Conservation (phyloP, 2,888 invertebrate species). For the Ophion ventricosus region DNA sequence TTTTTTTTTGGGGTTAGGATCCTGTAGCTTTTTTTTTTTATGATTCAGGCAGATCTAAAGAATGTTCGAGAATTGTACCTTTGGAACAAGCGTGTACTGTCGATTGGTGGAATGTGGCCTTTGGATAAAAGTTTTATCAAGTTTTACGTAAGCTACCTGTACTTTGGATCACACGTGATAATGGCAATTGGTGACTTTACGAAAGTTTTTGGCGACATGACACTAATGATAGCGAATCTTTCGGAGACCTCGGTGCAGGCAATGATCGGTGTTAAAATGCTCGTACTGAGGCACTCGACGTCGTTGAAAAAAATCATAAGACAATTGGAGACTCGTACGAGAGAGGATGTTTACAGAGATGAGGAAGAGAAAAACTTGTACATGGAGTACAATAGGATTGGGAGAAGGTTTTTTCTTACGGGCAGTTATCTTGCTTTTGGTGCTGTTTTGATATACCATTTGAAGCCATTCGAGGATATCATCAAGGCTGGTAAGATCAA, state of each 20-base stretch:
- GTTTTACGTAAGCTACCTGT: slow-evolving; percentile 45
- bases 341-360: slow-evolving; percentile 31
- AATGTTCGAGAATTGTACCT: slow-evolving; percentile 32
- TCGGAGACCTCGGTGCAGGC: slow-evolving; percentile 42
- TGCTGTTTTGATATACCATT: slow-evolving; percentile 20
- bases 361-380: slow-evolving; percentile 36
- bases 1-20: neutral
- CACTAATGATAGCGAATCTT: slow-evolving; percentile 56
- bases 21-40: neutral
- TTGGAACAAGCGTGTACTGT: slow-evolving; percentile 47
- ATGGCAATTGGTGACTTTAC: slow-evolving; percentile 51
- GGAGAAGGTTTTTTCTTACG: slow-evolving; percentile 30
- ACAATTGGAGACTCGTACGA: slow-evolving; percentile 25
- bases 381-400: slow-evolving; percentile 39
- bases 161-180: slow-evolving; percentile 43
- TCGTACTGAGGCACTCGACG: slow-evolving; percentile 42
- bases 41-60: slow-evolving; percentile 25
- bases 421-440: slow-evolving; percentile 40
- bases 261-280: slow-evolving; percentile 50
- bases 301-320: slow-evolving; percentile 17
- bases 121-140: slow-evolving; percentile 32
- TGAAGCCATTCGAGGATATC: slow-evolving; percentile 49
- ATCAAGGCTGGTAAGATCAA: slow-evolving; percentile 53
- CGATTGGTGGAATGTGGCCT: slow-evolving; percentile 55
- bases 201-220: slow-evolving; percentile 47